phyloP scores from a whole-genome alignment of 2,113 vertebrate species.

The Aleadryas rufinucha region DNA sequence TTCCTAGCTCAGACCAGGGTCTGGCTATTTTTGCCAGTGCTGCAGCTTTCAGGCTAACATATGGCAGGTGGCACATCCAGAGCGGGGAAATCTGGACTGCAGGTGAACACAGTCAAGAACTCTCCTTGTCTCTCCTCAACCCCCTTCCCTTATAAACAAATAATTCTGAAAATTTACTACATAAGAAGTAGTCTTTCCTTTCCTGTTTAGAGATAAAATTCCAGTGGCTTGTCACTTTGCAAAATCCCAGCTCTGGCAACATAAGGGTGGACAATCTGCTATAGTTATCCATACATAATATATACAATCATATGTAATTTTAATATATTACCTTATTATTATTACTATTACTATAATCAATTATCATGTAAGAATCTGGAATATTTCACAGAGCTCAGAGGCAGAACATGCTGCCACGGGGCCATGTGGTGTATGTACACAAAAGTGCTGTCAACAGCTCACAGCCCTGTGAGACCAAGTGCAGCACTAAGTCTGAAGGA shows the following conservation, averaged over 20 bases:
- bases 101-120: background rate
- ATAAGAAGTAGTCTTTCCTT: background rate
- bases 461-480: background rate
- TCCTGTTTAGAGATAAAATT: background rate
- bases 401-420: background rate
- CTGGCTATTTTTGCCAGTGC: background rate
- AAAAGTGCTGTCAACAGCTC: background rate
- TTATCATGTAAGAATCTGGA: background rate
- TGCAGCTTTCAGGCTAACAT: background rate
- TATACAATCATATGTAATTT: background rate
- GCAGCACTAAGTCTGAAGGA: background rate
- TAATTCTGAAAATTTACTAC: background rate
- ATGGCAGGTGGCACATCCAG: fast-evolving
- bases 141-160: background rate
- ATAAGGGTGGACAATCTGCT: background rate
- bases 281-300: background rate
- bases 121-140: background rate
- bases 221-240: background rate
- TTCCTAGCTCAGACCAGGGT: background rate
- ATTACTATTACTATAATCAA: background rate
- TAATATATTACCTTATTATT: background rate
- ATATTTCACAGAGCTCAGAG: background rate
- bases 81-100: background rate
- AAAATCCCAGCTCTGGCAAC: background rate
- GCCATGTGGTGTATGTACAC: background rate